Percentiles rank a stretch among this genome's conserved stretches.
phyloP scores from a whole-genome alignment of 30 jellyfish, hydroid and myxozoan genomes.

The Pelagia noctiluca region DNA sequence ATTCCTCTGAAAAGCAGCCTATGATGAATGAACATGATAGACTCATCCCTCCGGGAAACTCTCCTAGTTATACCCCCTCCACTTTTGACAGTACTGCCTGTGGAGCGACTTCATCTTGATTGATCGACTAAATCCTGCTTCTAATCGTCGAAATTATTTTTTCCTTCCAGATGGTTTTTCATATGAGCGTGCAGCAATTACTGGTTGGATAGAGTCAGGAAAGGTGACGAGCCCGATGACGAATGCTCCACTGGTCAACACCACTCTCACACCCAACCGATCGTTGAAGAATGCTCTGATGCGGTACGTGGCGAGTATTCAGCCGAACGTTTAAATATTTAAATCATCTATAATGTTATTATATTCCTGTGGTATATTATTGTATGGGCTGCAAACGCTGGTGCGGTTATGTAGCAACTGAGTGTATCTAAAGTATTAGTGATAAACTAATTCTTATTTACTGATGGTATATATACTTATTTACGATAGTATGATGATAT shows the following conservation, averaged over 20 bases:
- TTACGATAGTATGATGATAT: too few relatives aligned
- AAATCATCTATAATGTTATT: too few relatives aligned
- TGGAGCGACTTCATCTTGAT: not conserved
- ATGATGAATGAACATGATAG: too few relatives aligned
- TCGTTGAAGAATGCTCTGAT: slow-evolving; percentile 84
- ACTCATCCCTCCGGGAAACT: too few relatives aligned
- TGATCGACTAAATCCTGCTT: not conserved
- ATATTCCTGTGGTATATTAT: too few relatives aligned
- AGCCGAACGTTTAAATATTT: slow-evolving; percentile 7
- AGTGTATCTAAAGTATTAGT: too few relatives aligned
- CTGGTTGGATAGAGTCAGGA: slow-evolving; percentile 91
- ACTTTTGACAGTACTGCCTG: not conserved
- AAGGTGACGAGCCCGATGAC: slow-evolving; percentile 96
- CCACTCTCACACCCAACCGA: slow-evolving; percentile 86
- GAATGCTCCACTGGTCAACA: slow-evolving; percentile 72
- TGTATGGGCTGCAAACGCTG: too few relatives aligned
- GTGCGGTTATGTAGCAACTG: too few relatives aligned
- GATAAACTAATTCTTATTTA: too few relatives aligned
- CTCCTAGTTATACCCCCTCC: too few relatives aligned
- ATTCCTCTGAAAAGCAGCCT: too few relatives aligned
- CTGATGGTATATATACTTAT: too few relatives aligned
- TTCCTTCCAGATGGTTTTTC: slow-evolving; percentile 88
- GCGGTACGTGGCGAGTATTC: slow-evolving; percentile 68
- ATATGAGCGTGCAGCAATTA: slow-evolving; percentile 85
- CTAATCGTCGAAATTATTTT: not conserved